These are phyloP conservation scores for Geophilus truncorum DNA, from an alignment of 2,888 invertebrate genomes.

Conservation along the genomic window DNA sequence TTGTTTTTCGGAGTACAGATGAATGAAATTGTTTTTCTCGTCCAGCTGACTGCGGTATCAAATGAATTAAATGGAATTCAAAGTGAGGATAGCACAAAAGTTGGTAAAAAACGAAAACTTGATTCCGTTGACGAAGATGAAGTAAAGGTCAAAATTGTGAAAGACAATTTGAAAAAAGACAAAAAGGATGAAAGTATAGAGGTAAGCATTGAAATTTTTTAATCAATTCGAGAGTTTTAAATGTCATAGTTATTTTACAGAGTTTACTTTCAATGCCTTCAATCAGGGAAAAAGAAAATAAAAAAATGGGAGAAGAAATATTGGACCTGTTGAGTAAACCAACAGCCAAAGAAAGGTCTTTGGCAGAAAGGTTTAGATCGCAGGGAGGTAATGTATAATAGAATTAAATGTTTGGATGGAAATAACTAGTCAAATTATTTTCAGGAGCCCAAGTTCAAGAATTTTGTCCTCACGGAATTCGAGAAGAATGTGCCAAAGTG, in stretches of 20 bases:
- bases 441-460: conserved; percentile 59
- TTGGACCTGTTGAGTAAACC: conserved; percentile 87
- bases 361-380: conserved; percentile 93
- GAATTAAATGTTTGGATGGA: not conserved
- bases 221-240: not conserved
- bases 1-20: not conserved
- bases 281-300: conserved; percentile 89
- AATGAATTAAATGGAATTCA: conserved; percentile 31
- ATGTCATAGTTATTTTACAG: conserved; percentile 51
- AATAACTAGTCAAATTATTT: not conserved
- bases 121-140: conserved; percentile 30
- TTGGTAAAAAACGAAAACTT: conserved; percentile 31
- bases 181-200: conserved; percentile 33
- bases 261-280: conserved; percentile 85
- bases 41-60: conserved; percentile 30
- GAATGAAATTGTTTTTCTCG: not conserved
- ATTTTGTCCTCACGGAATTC: conserved; percentile 93
- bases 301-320: conserved; percentile 93
- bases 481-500: conserved; percentile 68
- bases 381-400: conserved; percentile 64
- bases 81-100: conserved; percentile 3
- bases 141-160: conserved; percentile 6
- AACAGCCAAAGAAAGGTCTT: conserved; percentile 88
- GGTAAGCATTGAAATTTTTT: conserved; percentile 2
- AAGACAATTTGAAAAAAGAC: conserved; percentile 30